Conservation (phyloP, 1,140 invertebrate genomes). For the Catajapyx aquilonaris region DNA sequence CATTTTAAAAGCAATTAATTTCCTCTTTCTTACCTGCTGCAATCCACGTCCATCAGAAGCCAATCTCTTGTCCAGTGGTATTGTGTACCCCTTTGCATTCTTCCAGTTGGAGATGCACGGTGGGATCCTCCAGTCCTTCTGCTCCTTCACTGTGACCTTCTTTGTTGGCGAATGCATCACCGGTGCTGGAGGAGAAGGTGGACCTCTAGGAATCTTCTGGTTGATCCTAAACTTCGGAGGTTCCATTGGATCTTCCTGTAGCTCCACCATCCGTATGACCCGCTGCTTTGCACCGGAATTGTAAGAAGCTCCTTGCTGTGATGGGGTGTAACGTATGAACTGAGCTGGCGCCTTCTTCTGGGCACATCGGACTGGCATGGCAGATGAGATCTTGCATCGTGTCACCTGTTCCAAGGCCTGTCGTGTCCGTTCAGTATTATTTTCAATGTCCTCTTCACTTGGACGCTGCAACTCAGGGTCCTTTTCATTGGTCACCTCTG, state of each 20-base stretch:
- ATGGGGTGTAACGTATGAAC: slow-evolving; percentile 93
- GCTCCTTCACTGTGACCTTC: slow-evolving; percentile 92
- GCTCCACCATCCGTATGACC: slow-evolving; percentile 90
- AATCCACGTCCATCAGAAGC: slow-evolving; percentile 94
- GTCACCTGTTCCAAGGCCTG: slow-evolving; percentile 68
- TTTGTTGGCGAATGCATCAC: slow-evolving; percentile 94
- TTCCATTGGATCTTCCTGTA: slow-evolving; percentile 93
- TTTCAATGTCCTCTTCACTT: slow-evolving; percentile 58
- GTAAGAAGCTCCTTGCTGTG: slow-evolving; percentile 83
- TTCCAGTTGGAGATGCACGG: slow-evolving; percentile 99
- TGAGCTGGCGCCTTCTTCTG: slow-evolving; percentile 81
- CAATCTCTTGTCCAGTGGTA: slow-evolving; percentile 92
- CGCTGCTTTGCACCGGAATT: slow-evolving; percentile 95
- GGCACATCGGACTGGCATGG: slow-evolving; percentile 77
- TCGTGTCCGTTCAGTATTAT: slow-evolving; percentile 67
- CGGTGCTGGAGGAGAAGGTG: slow-evolving; percentile 93
- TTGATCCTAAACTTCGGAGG: slow-evolving; percentile 91
- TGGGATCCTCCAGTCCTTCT: slow-evolving; percentile 99
- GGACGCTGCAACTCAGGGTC: slow-evolving; percentile 75
- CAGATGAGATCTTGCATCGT: slow-evolving; percentile 72
- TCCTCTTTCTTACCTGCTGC: no score
- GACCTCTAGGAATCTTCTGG: slow-evolving; percentile 88
- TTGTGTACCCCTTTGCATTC: slow-evolving; percentile 96
- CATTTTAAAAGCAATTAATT: no score
- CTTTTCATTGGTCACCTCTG: slow-evolving; percentile 75